Evolutionary conservation across 2,888 invertebrate genomes (phyloP).

Genomic region (Euphydryas editha): DNA sequence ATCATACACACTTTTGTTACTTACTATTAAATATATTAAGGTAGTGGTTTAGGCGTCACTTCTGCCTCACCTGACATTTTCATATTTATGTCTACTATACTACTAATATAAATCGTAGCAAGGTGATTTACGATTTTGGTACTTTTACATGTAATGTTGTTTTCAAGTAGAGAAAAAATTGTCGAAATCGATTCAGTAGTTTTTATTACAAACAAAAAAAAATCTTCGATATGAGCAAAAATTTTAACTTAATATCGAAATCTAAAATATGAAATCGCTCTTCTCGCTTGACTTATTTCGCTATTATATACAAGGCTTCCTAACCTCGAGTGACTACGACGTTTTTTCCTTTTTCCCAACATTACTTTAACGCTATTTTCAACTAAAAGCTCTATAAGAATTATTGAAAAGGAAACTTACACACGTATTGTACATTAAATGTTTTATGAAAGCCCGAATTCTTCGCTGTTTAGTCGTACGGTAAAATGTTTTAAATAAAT

Average conservation of each 20-base stretch:
- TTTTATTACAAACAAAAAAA: not conserved
- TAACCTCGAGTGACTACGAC: conserved; percentile 18
- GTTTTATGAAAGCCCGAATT: not conserved
- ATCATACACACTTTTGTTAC: too few relatives aligned
- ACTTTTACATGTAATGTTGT: too few relatives aligned
- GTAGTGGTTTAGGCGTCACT: too few relatives aligned
- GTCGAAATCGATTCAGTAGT: too few relatives aligned
- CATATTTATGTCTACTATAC: too few relatives aligned
- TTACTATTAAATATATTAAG: too few relatives aligned
- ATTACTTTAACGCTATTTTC: conserved; percentile 2
- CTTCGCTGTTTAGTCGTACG: not conserved
- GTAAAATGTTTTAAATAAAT: not conserved
- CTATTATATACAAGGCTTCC: not conserved
- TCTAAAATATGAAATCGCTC: not conserved
- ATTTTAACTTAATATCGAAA: not conserved
- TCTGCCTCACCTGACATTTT: too few relatives aligned
- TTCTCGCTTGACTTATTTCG: not conserved
- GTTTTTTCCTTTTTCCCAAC: conserved; percentile 7
- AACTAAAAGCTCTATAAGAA: conserved; percentile 9
- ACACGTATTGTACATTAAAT: conserved; percentile 2
- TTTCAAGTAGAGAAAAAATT: too few relatives aligned
- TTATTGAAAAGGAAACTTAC: not conserved
- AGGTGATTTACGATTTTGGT: too few relatives aligned
- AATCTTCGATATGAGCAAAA: not conserved
- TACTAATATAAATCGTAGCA: too few relatives aligned